A percentile compares a stretch with the other conserved stretches of the same genome.
Conservation (phyloP, 1,140 invertebrate species). For the Intoshia linei region DNA sequence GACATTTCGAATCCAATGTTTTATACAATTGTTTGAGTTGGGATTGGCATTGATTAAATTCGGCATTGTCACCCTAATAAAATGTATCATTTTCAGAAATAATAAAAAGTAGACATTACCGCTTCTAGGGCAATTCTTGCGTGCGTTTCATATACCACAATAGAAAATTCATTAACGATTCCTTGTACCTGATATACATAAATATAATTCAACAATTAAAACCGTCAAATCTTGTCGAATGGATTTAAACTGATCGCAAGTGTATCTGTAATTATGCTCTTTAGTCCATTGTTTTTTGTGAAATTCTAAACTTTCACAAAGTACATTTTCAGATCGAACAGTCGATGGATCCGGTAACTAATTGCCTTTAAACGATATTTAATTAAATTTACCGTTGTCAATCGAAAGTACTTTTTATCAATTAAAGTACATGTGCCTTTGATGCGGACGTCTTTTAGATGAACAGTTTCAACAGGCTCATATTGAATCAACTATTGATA, state of each 20-base stretch:
- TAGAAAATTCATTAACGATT: conserved; percentile 58
- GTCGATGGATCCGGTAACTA: conserved; percentile 41
- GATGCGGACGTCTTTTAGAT: no score
- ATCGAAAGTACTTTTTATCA: conserved; percentile 64
- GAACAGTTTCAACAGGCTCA: no score
- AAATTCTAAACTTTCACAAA: conserved; percentile 46
- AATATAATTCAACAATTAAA: conserved; percentile 9
- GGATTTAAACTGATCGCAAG: conserved; percentile 86
- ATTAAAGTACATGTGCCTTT: conserved; percentile 60
- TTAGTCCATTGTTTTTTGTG: conserved; percentile 57
- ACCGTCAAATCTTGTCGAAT: conserved; percentile 89
- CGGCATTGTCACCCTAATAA: conserved; percentile 50
- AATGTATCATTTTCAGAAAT: neutral
- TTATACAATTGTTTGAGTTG: conserved; percentile 62
- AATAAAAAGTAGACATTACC: conserved; percentile 9
- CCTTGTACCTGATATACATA: conserved; percentile 44
- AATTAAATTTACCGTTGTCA: conserved; percentile 36
- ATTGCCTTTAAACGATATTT: neutral
- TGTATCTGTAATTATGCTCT: conserved; percentile 64
- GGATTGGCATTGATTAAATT: conserved; percentile 93
- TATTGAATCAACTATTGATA: no score
- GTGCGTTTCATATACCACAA: conserved; percentile 86
- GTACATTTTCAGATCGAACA: conserved; percentile 49
- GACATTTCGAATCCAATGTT: no score
- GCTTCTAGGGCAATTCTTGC: conserved; percentile 76